Conservation (phyloP, 2,888 invertebrate species). For the Agrotis clavis region DNA sequence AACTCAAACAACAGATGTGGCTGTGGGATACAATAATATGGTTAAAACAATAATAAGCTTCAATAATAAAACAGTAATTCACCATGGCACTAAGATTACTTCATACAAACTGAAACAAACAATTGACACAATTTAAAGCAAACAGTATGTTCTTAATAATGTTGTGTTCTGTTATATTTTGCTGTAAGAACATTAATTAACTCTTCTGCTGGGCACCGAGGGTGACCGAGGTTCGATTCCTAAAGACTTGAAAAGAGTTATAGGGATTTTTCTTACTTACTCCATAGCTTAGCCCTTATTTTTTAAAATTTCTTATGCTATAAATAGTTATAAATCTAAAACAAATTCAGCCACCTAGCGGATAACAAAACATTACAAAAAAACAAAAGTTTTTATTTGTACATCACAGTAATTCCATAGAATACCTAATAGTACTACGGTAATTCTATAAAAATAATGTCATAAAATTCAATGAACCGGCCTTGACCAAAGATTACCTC, state of each 20-base stretch:
- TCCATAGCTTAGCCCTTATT: no score
- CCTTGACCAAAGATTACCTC: slow-evolving; percentile 1
- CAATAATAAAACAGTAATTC: slow-evolving; percentile 1
- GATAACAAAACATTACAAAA: not conserved
- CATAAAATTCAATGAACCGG: no score
- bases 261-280: no score
- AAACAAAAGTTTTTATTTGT: not conserved
- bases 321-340: not conserved
- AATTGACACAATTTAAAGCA: not conserved
- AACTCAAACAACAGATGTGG: slow-evolving; percentile 20
- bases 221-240: no score
- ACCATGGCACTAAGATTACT: not conserved
- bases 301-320: no score
- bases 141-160: not conserved
- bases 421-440: no score
- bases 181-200: no score
- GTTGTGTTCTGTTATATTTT: no score
- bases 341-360: not conserved
- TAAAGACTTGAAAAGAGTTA: no score
- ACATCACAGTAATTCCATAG: not conserved
- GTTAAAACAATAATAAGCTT: slow-evolving; percentile 1
- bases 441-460: not conserved
- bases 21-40: no score
- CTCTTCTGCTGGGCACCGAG: no score
- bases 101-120: not conserved